Base-by-base conservation (phyloP, 2,888 invertebrate genomes). In the Eugnorisma glareosa region DNA sequence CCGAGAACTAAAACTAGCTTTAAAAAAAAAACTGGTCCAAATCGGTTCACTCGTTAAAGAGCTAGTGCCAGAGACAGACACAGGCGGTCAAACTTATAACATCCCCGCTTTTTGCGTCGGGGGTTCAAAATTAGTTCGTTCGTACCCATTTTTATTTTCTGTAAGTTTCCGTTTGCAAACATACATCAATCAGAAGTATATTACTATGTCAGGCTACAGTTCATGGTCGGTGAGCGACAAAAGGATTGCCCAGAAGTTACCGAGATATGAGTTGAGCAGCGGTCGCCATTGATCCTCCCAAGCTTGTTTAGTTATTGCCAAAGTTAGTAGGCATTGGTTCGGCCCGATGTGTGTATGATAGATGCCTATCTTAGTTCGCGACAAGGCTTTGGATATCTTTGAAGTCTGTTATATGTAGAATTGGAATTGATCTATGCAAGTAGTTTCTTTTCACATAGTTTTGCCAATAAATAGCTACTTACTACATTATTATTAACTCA, bases 251-350 rank as follows among this genome's bases (percentile, higher is more conserved):
- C 70, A 37, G 13, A 84, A 70, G 57, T 81, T 70, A 43, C 21
- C 31, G 13, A 24, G 61, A 54, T 59, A 54, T 74, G 61, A 70
- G 67, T 63, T 70, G 48, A 63, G 43, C 67, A 67, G 57, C 66
- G 64, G 51, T 51, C 51, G 48, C 48, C 75, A 57, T 43, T 70
- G 82, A 82, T 74, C 74, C 35, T 40, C n/a, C 15, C 11, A 35
- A 81, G 66, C 67, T 67, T 48, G 69, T 74, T 68, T 69, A 66
- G 45, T 45, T 79, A 73, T 79, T 79, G 57, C 31, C 3, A 63
- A 81, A 82, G 69, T 82, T 81, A 61, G 54, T n/a, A 48, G 35
- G 13, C 45, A 31, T 45, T 28, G 66, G 45, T 48, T 54, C 35
- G 54, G 21, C 21, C 40, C 45, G 31, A 78, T 61, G 35, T 64